Evolutionary conservation across 1,140 invertebrate species (phyloP).

Genomic region (Ceratitis capitata): DNA sequence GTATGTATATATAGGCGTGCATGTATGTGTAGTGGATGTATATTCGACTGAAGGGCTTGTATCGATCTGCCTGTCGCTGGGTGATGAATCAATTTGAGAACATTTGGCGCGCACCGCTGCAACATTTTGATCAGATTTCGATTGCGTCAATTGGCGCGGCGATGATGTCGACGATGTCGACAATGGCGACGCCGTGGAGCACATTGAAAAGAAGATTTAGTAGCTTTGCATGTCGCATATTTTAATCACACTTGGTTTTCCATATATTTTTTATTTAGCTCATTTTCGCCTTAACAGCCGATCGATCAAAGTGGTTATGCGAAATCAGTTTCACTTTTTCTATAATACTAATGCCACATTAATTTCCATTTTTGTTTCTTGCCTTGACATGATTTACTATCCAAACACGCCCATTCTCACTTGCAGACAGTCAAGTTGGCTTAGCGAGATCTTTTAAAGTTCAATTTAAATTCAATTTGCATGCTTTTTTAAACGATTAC

Average conservation of each 20-base stretch:
- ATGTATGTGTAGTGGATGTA: background rate
- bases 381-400: constrained; percentile 13
- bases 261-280: background rate
- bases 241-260: background rate
- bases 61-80: background rate
- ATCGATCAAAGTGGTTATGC: constrained; percentile 33
- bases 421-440: background rate
- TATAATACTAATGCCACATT: background rate
- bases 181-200: no score
- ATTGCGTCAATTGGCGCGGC: background rate
- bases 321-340: background rate
- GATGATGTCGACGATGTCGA: no score
- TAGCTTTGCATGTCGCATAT: no score
- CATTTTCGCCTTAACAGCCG: background rate
- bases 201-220: background rate
- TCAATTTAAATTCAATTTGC: constrained; percentile 34
- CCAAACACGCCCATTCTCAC: constrained; percentile 11
- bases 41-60: background rate
- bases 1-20: background rate
- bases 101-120: background rate
- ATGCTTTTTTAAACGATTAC: no score
- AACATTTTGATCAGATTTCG: constrained; percentile 35
- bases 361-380: background rate
- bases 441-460: background rate
- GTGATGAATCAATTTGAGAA: constrained; percentile 14